Percentiles rank a stretch among this genome's conserved stretches.
These are phyloP conservation scores for Drosophila nigrodunni DNA, from an alignment of 1,140 invertebrate genomes.

Conservation along the genomic window DNA sequence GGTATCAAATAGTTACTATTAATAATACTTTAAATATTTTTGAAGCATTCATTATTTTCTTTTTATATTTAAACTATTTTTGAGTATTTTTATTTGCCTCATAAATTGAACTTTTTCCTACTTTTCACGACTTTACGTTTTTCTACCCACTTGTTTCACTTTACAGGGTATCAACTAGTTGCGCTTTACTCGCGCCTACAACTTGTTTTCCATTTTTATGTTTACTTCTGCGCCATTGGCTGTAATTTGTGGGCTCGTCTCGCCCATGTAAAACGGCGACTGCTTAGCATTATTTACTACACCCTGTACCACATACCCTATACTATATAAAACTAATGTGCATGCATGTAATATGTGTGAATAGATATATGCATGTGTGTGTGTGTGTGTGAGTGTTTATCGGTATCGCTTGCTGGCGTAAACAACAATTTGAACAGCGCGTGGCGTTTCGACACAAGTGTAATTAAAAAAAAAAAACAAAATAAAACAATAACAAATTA, in stretches of 20 bases:
- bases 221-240: slow-evolving; percentile 67
- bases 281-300: slow-evolving; percentile 13
- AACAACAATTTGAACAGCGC: slow-evolving; percentile 44
- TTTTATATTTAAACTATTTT: no score
- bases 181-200: neutral
- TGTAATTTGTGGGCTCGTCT: slow-evolving; percentile 62
- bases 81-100: no score
- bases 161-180: slow-evolving; percentile 14
- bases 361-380: neutral
- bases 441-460: slow-evolving; percentile 33
- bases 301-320: neutral
- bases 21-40: no score
- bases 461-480: slow-evolving; percentile 20
- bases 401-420: slow-evolving; percentile 16
- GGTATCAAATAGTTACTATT: no score
- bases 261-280: slow-evolving; percentile 18
- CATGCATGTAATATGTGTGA: slow-evolving; percentile 8
- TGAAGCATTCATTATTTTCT: no score
- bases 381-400: slow-evolving; percentile 17
- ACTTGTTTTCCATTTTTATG: slow-evolving; percentile 48
- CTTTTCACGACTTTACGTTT: no score
- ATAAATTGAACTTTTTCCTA: no score
- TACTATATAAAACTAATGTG: neutral
- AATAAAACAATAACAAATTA: slow-evolving; percentile 46
- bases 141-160: neutral